Percentiles rank a stretch among this genome's conserved stretches.
Evolutionary conservation across 2,888 invertebrate genomes (phyloP).

Genomic region (Troilus luridus): DNA sequence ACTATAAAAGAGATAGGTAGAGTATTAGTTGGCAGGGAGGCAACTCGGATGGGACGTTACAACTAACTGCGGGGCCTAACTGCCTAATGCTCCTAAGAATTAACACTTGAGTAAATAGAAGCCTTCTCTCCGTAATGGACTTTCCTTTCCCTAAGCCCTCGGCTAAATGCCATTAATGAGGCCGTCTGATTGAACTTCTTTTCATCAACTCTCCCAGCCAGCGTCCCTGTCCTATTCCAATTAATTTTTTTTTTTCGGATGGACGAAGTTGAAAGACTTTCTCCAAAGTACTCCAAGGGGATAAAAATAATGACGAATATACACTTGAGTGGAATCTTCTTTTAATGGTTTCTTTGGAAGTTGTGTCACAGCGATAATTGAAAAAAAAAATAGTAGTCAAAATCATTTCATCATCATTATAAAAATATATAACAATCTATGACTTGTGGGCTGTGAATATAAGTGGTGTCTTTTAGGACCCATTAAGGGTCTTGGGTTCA

Average conservation of each 20-base stretch:
- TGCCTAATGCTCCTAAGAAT: slow-evolving; percentile 61
- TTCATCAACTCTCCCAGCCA: not conserved
- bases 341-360: not conserved
- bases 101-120: slow-evolving; percentile 62
- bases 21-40: not conserved
- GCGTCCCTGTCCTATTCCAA: slow-evolving; percentile 6
- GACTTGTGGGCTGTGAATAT: no score
- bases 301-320: not conserved
- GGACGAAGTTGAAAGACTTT: not conserved
- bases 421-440: no score
- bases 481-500: no score
- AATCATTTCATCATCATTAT: no score
- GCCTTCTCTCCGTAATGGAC: slow-evolving; percentile 57
- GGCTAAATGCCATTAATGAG: slow-evolving; percentile 14
- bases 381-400: no score
- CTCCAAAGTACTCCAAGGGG: not conserved
- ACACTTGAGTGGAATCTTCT: not conserved
- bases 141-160: slow-evolving; percentile 39
- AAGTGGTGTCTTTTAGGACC: no score
- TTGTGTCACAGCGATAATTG: not conserved
- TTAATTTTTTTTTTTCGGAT: not conserved
- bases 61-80: slow-evolving; percentile 6
- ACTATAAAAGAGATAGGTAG: not conserved
- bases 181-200: slow-evolving; percentile 22
- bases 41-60: slow-evolving; percentile 17